A percentile compares a stretch with the other conserved stretches of the same genome.
Conservation (phyloP, 2,797 vertebrate species). For the Gobionotothen gibberifrons region DNA sequence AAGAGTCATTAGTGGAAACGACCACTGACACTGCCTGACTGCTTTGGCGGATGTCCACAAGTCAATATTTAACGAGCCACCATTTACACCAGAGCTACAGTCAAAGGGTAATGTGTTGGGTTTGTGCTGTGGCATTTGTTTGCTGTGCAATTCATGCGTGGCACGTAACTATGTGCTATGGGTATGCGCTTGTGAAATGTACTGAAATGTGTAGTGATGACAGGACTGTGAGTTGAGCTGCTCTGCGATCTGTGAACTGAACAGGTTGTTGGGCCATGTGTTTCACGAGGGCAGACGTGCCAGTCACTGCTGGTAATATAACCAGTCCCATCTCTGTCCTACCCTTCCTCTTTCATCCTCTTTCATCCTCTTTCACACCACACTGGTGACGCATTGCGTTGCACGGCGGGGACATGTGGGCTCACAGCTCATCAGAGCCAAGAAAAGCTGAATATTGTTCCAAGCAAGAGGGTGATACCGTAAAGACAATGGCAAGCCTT, state of each 20-base stretch:
- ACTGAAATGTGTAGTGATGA: constrained; percentile 17
- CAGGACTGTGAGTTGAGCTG: constrained; percentile 29
- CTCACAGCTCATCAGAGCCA: constrained; percentile 61
- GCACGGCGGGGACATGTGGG: constrained; percentile 68
- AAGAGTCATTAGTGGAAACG: constrained; percentile 75
- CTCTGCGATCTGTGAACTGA: constrained; percentile 24
- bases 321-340: constrained; percentile 36
- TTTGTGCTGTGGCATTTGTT: constrained; percentile 13
- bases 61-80: constrained; percentile 74
- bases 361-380: constrained; percentile 52
- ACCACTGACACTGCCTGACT: constrained; percentile 64
- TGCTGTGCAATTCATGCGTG: not conserved
- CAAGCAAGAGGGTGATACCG: constrained; percentile 24
- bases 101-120: constrained; percentile 24
- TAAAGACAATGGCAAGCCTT: constrained; percentile 58
- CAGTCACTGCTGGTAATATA: constrained; percentile 47
- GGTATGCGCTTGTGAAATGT: constrained; percentile 11
- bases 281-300: constrained; percentile 53
- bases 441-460: constrained; percentile 52
- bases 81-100: constrained; percentile 55
- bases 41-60: constrained; percentile 59
- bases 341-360: constrained; percentile 38
- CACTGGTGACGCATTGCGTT: constrained; percentile 45
- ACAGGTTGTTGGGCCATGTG: constrained; percentile 59
- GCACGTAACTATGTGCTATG: not conserved